Conservation (phyloP, 1,140 invertebrate species). For the Sarcophaga bullata region DNA sequence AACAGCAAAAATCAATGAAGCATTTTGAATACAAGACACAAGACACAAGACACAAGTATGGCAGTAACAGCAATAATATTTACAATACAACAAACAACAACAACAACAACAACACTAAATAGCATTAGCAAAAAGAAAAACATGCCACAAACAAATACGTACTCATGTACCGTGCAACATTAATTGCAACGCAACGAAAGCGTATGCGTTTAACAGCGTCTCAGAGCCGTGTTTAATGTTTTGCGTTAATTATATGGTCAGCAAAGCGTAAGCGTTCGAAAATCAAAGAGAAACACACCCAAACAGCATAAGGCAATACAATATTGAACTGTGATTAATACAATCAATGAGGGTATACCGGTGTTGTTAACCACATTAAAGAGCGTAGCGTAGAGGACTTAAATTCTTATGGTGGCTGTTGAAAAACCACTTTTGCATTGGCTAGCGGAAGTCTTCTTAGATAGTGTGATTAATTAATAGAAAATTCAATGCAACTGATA, state of each 20-base stretch:
- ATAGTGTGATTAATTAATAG: constrained; percentile 21
- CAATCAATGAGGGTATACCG: background rate
- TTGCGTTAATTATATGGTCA: constrained; percentile 24
- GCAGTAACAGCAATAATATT: too few relatives aligned
- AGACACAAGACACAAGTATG: background rate
- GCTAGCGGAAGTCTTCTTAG: background rate
- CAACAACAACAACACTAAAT: background rate
- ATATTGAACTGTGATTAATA: constrained; percentile 9
- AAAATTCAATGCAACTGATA: background rate
- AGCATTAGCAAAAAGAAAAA: background rate
- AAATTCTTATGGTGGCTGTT: background rate
- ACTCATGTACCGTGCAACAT: background rate
- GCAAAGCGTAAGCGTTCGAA: constrained; percentile 11
- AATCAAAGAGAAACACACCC: background rate
- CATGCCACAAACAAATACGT: background rate
- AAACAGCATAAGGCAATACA: background rate
- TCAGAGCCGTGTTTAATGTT: background rate
- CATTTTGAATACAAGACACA: constrained; percentile 13
- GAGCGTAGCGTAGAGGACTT: background rate
- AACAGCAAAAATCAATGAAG: constrained; percentile 24
- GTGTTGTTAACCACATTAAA: background rate
- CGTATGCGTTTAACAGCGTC: too few relatives aligned
- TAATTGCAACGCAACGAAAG: background rate
- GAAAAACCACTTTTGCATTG: background rate
- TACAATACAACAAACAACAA: background rate